A percentile compares a stretch with the other conserved stretches of the same genome.
phyloP scores from a whole-genome alignment of 2,888 invertebrate species.

The Cetonia aurata region DNA sequence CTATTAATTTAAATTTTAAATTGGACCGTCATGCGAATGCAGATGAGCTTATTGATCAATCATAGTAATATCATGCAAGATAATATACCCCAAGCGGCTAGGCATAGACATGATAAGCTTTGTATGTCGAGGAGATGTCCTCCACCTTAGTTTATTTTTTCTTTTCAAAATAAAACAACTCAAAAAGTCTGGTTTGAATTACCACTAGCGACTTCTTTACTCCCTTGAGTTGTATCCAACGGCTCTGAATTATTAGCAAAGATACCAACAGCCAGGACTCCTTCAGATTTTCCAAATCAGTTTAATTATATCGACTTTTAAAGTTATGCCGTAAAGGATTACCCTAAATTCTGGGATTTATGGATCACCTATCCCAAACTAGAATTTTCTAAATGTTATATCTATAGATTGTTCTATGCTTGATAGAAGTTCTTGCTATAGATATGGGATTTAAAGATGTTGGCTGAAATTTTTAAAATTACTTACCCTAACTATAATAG shows the following conservation, averaged over 20 bases:
- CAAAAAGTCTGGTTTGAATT: slow-evolving; percentile 46
- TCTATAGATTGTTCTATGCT: no score
- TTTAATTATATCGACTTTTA: not conserved
- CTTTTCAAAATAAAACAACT: slow-evolving; percentile 31
- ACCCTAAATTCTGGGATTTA: slow-evolving; percentile 88
- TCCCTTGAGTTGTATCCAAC: slow-evolving; percentile 82
- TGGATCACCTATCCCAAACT: slow-evolving; percentile 86
- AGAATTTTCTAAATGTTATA: slow-evolving; percentile 44
- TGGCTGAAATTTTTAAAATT: not conserved
- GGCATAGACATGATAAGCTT: slow-evolving; percentile 77
- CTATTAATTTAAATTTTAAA: no score
- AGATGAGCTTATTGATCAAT: slow-evolving; percentile 81
- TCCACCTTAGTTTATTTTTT: no score
- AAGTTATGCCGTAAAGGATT: slow-evolving; percentile 50
- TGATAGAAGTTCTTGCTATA: no score
- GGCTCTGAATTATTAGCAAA: slow-evolving; percentile 90
- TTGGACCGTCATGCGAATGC: slow-evolving; percentile 88
- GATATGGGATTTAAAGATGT: not conserved
- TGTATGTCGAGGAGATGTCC: slow-evolving; percentile 91
- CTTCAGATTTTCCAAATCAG: slow-evolving; percentile 66
- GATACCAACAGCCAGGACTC: slow-evolving; percentile 87
- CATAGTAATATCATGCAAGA: slow-evolving; percentile 82
- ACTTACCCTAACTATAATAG: slow-evolving; percentile 77
- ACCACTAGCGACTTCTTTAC: slow-evolving; percentile 83
- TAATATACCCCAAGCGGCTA: slow-evolving; percentile 80